phyloP scores from a whole-genome alignment of 1,140 invertebrate species.

The Drosophila kepulauana region DNA sequence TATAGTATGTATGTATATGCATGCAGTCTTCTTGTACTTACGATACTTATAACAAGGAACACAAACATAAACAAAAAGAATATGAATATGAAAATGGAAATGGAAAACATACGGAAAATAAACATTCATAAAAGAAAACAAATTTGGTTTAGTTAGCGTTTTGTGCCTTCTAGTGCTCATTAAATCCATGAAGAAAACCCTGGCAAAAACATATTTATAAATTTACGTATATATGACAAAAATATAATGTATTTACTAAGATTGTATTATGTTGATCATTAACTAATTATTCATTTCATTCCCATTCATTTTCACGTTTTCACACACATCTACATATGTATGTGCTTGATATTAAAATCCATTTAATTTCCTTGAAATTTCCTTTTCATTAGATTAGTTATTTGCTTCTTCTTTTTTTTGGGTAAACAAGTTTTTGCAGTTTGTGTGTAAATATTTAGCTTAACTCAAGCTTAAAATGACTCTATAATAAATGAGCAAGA shows the following conservation, averaged over 20 bases:
- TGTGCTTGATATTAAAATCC: slow-evolving; percentile 7
- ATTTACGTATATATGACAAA: slow-evolving; percentile 24
- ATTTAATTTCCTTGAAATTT: slow-evolving; percentile 14
- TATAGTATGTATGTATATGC: slow-evolving; percentile 1
- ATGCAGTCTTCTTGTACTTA: slow-evolving; percentile 34
- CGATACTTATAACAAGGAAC: slow-evolving; percentile 25
- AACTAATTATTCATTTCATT: not conserved
- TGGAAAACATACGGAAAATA: slow-evolving; percentile 11
- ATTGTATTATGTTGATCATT: slow-evolving; percentile 22
- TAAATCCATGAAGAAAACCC: slow-evolving; percentile 52
- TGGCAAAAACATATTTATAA: slow-evolving; percentile 36
- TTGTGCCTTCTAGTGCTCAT: slow-evolving; percentile 64
- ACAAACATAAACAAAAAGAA: slow-evolving; percentile 20
- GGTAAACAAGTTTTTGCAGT: slow-evolving; percentile 29
- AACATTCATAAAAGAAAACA: slow-evolving; percentile 25
- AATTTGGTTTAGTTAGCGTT: slow-evolving; percentile 56
- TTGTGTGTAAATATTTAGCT: slow-evolving; percentile 56
- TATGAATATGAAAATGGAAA: slow-evolving; percentile 12
- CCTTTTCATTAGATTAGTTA: slow-evolving; percentile 12
- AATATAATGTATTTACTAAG: slow-evolving; percentile 31
- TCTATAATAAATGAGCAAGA: slow-evolving; percentile 41
- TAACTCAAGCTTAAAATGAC: slow-evolving; percentile 46
- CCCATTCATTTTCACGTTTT: not conserved
- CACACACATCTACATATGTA: slow-evolving; percentile 21
- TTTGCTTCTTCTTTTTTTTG: slow-evolving; percentile 30